A percentile compares a stretch with the other conserved stretches of the same genome.
Conservation (phyloP, 2,113 vertebrate species). For the Stictonetta naevosa region DNA sequence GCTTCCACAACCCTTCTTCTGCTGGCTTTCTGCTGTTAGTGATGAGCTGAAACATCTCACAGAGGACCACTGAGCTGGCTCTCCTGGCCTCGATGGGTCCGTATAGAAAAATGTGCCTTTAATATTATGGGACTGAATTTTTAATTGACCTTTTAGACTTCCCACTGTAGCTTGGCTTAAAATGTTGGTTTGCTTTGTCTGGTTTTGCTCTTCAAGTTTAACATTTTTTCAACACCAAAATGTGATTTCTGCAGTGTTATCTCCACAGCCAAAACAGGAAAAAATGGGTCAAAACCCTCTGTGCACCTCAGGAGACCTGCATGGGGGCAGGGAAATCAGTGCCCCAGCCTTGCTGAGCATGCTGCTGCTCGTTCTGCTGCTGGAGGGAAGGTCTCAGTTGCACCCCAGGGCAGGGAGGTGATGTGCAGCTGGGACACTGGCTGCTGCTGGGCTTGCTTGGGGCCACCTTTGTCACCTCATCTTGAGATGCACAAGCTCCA, state of each 20-base stretch:
- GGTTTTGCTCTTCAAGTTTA: not conserved
- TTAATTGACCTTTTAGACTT: not conserved
- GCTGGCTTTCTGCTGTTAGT: not conserved
- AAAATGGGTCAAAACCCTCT: not conserved
- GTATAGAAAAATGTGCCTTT: not conserved
- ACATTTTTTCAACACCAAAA: not conserved
- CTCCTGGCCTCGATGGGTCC: not conserved
- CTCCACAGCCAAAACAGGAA: not conserved
- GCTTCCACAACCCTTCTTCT: not conserved
- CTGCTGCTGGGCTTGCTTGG: not conserved
- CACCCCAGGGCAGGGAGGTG: not conserved
- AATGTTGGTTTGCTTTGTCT: not conserved
- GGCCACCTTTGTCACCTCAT: not conserved
- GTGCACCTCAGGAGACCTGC: not conserved
- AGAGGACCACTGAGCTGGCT: not conserved
- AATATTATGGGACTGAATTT: not conserved
- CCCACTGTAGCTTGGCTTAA: not conserved
- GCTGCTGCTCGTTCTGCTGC: not conserved
- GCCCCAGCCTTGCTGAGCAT: accelerated
- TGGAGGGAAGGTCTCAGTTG: not conserved
- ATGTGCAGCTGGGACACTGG: not conserved
- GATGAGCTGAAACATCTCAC: not conserved
- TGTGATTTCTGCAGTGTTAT: not conserved
- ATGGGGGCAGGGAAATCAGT: not conserved
- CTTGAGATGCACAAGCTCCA: not conserved